phyloP scores from a whole-genome alignment of 2,113 vertebrate genomes.

The Steatornis caripensis region DNA sequence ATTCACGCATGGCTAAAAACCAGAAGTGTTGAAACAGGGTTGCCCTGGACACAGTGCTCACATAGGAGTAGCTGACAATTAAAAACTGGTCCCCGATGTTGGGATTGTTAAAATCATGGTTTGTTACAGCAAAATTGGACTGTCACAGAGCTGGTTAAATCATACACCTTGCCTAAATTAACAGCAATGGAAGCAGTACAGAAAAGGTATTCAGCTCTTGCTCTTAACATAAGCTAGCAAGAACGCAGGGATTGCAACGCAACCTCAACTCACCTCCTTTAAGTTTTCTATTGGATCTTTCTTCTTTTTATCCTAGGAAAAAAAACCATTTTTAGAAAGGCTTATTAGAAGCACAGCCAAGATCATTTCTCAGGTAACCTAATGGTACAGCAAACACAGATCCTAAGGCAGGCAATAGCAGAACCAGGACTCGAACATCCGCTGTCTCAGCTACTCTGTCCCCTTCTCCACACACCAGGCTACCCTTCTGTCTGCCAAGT shows the following conservation, averaged over 20 bases:
- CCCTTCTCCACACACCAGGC: neutral
- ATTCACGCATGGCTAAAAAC: accelerated
- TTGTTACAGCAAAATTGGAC: neutral
- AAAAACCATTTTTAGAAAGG: neutral
- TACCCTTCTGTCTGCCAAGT: neutral
- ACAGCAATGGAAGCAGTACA: neutral
- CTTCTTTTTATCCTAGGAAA: constrained; percentile 73
- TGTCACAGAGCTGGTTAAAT: neutral
- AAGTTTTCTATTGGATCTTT: constrained; percentile 61
- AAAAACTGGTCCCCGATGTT: accelerated
- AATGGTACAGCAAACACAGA: neutral
- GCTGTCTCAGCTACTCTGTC: neutral
- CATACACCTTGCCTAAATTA: neutral
- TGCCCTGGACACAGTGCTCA: neutral
- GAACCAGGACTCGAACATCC: neutral
- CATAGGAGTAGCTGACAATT: neutral
- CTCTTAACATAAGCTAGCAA: neutral
- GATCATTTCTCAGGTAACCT: neutral
- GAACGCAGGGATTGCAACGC: accelerated
- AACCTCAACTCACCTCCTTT: constrained; percentile 76
- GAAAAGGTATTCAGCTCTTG: neutral
- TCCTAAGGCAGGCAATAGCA: neutral
- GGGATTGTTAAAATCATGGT: neutral
- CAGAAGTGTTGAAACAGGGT: accelerated
- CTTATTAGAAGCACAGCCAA: neutral